A percentile compares a stretch with the other conserved stretches of the same genome.
Conservation (phyloP, 1,140 invertebrate species). For the Drosophila persimilis region DNA sequence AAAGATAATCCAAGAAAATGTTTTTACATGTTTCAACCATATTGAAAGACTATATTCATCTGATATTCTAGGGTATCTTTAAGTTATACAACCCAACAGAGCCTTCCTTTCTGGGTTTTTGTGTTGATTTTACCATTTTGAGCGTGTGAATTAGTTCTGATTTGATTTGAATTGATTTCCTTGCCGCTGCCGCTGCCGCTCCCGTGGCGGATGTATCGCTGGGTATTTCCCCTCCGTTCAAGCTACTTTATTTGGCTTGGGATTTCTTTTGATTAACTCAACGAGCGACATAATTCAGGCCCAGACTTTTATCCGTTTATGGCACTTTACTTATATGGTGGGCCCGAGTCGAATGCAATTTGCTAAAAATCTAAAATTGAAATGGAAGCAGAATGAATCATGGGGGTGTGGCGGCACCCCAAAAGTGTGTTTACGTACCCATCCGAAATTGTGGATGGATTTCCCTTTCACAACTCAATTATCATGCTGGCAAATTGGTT, state of each 20-base stretch:
- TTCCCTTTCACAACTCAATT: constrained; percentile 45
- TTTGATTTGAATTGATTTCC: constrained; percentile 33
- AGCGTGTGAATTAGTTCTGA: constrained; percentile 77
- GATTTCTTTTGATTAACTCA: constrained; percentile 61
- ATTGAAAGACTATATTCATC: too few relatives aligned
- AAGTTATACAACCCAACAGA: background rate
- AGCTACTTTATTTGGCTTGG: constrained; percentile 70
- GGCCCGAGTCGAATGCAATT: constrained; percentile 60
- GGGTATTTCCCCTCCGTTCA: constrained; percentile 43
- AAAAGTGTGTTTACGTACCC: constrained; percentile 4
- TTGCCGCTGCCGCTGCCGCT: constrained; percentile 5
- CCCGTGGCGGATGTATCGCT: constrained; percentile 60
- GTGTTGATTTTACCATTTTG: constrained; percentile 38
- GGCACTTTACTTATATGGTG: constrained; percentile 63
- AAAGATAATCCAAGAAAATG: too few relatives aligned
- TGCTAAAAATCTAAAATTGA: constrained; percentile 32
- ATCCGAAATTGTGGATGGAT: constrained; percentile 29
- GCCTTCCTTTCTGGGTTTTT: constrained; percentile 3
- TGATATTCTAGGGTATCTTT: constrained; percentile 4
- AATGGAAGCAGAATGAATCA: constrained; percentile 32
- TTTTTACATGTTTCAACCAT: too few relatives aligned
- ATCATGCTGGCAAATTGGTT: constrained; percentile 25
- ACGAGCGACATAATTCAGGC: constrained; percentile 71
- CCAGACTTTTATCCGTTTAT: constrained; percentile 53
- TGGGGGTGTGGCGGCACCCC: constrained; percentile 29